A percentile compares a stretch with the other conserved stretches of the same genome.
Conservation (phyloP, 1,140 invertebrate genomes). For the Bicyclus anynana region DNA sequence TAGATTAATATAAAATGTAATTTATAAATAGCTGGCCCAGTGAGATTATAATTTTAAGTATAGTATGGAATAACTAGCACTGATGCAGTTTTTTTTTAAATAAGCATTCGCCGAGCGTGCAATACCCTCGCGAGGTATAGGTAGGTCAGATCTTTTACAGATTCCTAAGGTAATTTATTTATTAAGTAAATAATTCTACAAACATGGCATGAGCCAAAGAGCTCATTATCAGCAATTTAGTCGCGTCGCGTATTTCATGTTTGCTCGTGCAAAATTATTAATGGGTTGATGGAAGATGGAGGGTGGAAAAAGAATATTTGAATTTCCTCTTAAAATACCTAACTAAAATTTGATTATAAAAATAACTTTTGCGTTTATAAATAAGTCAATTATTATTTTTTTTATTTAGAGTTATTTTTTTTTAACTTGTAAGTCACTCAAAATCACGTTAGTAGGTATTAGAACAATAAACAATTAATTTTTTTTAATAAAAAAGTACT, state of each 20-base stretch:
- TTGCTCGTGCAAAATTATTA: not conserved
- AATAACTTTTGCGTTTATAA: too few relatives aligned
- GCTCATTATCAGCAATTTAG: too few relatives aligned
- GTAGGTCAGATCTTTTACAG: constrained; percentile 12
- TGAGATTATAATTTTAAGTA: constrained; percentile 56
- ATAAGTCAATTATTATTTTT: too few relatives aligned
- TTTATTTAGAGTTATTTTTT: too few relatives aligned
- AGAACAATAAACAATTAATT: too few relatives aligned
- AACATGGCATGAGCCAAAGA: not conserved
- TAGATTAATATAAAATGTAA: constrained; percentile 32
- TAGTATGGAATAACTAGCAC: constrained; percentile 17
- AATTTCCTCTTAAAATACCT: too few relatives aligned
- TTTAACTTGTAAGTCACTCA: too few relatives aligned
- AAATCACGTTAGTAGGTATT: too few relatives aligned
- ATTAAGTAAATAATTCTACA: not conserved
- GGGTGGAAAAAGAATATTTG: too few relatives aligned
- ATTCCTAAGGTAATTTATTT: constrained; percentile 4
- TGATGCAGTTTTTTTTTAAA: constrained; percentile 13
- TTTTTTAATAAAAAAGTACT: too few relatives aligned
- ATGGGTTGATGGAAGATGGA: too few relatives aligned
- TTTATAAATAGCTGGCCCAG: constrained; percentile 52
- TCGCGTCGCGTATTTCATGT: not conserved
- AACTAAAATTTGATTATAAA: too few relatives aligned
- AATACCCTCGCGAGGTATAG: not conserved
- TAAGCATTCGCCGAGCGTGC: not conserved